Evolutionary conservation across 1,140 invertebrate species (phyloP).

Genomic region (Hormaphis cornu): DNA sequence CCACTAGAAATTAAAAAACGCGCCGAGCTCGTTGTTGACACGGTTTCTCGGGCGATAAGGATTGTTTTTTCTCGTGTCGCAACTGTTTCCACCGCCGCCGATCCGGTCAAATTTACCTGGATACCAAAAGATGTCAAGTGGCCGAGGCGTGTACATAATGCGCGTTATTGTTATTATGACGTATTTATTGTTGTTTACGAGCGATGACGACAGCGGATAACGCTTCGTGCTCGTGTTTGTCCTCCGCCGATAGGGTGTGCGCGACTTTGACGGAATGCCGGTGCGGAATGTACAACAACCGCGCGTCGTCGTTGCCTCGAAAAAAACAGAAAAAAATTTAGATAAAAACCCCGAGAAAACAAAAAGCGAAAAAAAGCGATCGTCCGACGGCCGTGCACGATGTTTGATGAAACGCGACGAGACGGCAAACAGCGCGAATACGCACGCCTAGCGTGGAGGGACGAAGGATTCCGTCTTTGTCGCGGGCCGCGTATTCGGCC

Average conservation of each 20-base stretch:
- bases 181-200: too few relatives aligned
- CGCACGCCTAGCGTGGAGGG: too few relatives aligned
- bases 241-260: background rate
- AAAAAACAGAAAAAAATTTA: background rate
- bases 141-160: constrained; percentile 3
- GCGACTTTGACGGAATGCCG: background rate
- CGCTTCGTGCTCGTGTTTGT: constrained; percentile 1
- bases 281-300: too few relatives aligned
- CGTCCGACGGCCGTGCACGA: background rate
- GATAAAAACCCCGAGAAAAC: background rate
- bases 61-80: background rate
- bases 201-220: background rate
- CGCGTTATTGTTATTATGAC: too few relatives aligned
- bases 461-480: too few relatives aligned
- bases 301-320: background rate
- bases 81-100: constrained; percentile 13
- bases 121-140: constrained; percentile 10
- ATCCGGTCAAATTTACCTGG: constrained; percentile 20
- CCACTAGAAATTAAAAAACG: background rate
- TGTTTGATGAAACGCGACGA: background rate
- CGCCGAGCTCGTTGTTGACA: constrained; percentile 14
- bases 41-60: background rate
- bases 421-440: background rate
- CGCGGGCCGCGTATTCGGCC: too few relatives aligned
- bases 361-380: background rate